phyloP scores from a whole-genome alignment of 2,888 invertebrate species.

The Ochropacha duplaris region DNA sequence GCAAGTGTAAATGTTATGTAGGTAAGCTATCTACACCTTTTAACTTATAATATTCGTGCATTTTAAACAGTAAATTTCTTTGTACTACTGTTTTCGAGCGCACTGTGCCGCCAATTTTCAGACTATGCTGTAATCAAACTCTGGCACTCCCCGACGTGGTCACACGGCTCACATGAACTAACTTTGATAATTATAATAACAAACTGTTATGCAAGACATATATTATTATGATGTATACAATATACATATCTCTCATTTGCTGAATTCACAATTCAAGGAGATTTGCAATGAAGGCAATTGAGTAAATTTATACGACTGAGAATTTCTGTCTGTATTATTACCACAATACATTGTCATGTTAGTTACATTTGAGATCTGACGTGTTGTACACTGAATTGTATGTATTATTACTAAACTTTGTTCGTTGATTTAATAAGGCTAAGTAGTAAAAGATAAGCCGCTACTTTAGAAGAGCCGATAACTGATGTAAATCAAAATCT shows the following conservation, averaged over 20 bases:
- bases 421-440: too few species aligned
- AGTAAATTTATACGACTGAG: neutral
- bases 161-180: constrained; percentile 3
- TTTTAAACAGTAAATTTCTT: neutral
- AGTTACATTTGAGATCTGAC: too few species aligned
- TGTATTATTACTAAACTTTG: too few species aligned
- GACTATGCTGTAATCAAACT: neutral
- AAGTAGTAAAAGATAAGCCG: too few species aligned
- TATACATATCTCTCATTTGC: neutral
- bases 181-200: constrained; percentile 2
- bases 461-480: too few species aligned
- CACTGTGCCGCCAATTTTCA: neutral
- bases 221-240: neutral
- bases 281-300: neutral
- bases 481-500: too few species aligned
- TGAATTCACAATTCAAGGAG: neutral
- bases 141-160: neutral
- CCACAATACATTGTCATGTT: too few species aligned
- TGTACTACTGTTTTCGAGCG: neutral
- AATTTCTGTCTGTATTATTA: too few species aligned
- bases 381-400: too few species aligned
- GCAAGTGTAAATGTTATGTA: too few species aligned
- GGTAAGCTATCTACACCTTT: too few species aligned
- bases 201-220: neutral
- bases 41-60: too few species aligned